A percentile compares a stretch with the other conserved stretches of the same genome.
Conservation (phyloP, 1,140 invertebrate genomes). For the Antheraea mylitta region DNA sequence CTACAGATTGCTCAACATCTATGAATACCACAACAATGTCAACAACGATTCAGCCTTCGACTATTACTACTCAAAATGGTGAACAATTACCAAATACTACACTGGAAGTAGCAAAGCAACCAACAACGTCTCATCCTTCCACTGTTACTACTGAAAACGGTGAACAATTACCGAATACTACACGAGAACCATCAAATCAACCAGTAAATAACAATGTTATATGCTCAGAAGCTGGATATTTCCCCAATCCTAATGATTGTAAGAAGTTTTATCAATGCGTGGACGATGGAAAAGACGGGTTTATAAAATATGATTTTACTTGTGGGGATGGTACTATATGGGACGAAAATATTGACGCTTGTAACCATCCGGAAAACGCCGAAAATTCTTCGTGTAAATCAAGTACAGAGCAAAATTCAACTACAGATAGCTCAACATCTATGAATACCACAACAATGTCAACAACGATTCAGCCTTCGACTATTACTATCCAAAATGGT, state of each 20-base stretch:
- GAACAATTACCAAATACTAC: conserved; percentile 33
- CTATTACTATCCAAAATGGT: conserved; percentile 34
- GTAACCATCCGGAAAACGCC: conserved; percentile 72
- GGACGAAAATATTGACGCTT: conserved; percentile 79
- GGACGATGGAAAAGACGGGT: conserved; percentile 80
- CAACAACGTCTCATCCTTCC: too few species aligned
- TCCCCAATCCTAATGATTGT: conserved; percentile 82
- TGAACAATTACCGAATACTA: too few species aligned
- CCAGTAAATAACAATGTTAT: too few species aligned
- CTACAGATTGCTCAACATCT: conserved; percentile 10
- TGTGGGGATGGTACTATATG: conserved; percentile 82
- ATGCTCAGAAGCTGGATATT: conserved; percentile 80
- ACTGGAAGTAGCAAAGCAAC: conserved; percentile 11
- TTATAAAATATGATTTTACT: conserved; percentile 80
- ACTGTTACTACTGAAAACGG: too few species aligned
- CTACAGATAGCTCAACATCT: conserved; percentile 9
- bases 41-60: conserved; percentile 15
- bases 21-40: conserved; percentile 7
- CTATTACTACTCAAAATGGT: conserved; percentile 35
- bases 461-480: conserved; percentile 16
- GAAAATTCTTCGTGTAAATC: conserved; percentile 49
- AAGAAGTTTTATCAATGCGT: conserved; percentile 87
- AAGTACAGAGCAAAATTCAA: conserved; percentile 19
- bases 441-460: conserved; percentile 5
- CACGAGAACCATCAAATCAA: too few species aligned